Evolutionary conservation across 2,113 vertebrate species (phyloP), one percentile per base, ranked within the genome.

Genomic region (Pipa parva): DNA sequence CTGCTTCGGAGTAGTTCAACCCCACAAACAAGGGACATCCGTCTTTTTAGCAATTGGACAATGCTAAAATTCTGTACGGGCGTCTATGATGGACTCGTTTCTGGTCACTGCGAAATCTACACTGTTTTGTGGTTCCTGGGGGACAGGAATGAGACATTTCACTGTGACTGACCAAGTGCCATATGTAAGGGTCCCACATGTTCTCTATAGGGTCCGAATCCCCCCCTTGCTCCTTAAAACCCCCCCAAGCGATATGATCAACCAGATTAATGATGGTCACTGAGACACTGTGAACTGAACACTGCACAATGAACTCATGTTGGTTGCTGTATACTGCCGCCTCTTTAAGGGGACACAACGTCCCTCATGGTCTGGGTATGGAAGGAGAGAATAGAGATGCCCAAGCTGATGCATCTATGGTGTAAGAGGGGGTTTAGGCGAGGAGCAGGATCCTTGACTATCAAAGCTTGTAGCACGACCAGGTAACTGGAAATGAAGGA

Each of bases 401-500:
- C 46, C 27, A 33, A 8, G 18, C 17, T 3, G 21, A 17, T 27
- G 11, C 7, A 61, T 26, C 75, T 86, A 94, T 3, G 91, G 95
- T 0, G 94, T 95, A 56, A 83, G 85, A 0, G 89, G 90, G 65
- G 88, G 91, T 84, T 96, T 99, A 56, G 95, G 97, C 3, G 97
- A 97, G 4, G 95, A 89, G 72, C 95, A 99, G 31, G 97, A 98
- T 60, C 88, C 94, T 80, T 99, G 97, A 85, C 97, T 99, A 64
- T 99, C 97, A 84, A 99, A 99, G 81, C 97, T 98, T 37, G 92
- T 93, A 24, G 91, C 94, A 81, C 88, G 83, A 81, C 93, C 95
- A 58, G 95, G 93, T 79, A 93, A 87, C 97, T 99, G 87, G 62
- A 88, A 88, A n/a, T n/a, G n/a, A n/a, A n/a, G n/a, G n/a, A n/a